Conservation (phyloP, 2,797 vertebrate genomes). For the Schizopygopsis malacanthus region DNA sequence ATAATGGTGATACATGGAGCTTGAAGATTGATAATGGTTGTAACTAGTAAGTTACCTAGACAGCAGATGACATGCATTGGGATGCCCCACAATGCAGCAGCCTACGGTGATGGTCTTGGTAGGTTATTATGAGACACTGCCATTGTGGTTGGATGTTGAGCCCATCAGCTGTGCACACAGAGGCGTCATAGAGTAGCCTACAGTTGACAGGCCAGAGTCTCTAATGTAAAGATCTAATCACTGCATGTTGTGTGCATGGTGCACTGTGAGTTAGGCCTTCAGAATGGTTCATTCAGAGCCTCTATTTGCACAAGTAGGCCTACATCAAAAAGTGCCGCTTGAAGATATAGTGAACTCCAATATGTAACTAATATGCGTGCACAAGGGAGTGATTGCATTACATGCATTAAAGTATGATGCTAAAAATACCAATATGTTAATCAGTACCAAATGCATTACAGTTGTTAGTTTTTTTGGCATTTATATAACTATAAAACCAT, state of each 20-base stretch:
- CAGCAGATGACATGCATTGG: not conserved
- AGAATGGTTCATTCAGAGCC: not conserved
- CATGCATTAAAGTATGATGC: not conserved
- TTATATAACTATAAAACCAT: not conserved
- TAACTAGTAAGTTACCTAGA: not conserved
- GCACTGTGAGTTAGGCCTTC: not conserved
- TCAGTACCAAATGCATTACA: not conserved
- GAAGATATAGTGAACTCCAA: not conserved
- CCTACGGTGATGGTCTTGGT: not conserved
- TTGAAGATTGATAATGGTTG: not conserved
- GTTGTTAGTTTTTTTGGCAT: not conserved
- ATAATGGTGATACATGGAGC: not conserved
- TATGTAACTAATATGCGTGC: not conserved
- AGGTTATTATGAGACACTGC: not conserved
- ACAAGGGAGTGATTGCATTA: no score
- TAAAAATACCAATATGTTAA: not conserved
- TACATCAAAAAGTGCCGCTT: not conserved
- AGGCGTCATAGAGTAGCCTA: not conserved
- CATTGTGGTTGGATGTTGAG: not conserved
- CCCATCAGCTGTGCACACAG: constrained; percentile 30
- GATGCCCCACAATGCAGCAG: not conserved
- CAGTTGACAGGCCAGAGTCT: constrained; percentile 8
- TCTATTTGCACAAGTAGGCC: not conserved
- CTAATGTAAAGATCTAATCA: not conserved
- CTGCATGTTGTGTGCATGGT: not conserved